Evolutionary conservation across 2,113 vertebrate genomes (phyloP), one percentile per base, ranked within the genome.

Genomic region (Junco hyemalis): DNA sequence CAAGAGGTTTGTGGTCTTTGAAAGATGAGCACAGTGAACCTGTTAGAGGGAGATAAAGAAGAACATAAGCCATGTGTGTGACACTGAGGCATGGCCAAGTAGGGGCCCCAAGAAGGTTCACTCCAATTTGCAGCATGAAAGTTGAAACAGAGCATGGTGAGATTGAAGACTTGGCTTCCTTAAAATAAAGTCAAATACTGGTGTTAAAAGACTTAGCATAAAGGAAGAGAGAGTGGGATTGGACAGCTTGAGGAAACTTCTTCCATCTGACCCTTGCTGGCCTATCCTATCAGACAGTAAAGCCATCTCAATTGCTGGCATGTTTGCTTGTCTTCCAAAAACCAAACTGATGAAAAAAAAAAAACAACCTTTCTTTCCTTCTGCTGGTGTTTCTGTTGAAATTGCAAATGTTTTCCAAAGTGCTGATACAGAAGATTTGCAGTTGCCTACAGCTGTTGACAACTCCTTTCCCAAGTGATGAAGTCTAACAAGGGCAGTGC

Each of bases 321-420:
- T 47, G 82, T 53, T 83, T 61, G 21, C 40, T 81, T 65, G 23
- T 89, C 91, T 93, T 94, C 96, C 93, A 73, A 70, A 86, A 88
- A 69, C 48, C 74, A 82, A 57, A 45, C 20, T 6, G 7, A 61
- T 26, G 28, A 73, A 69, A 74, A 56, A 28, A 76, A 54, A 12
- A 80, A 80, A 97, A 82, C 44, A 13, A 6, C 69, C 76, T 91
- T 89, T 33, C 61, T 85, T 87, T 81, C 42, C 57, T 61, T 26
- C 87, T 95, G 50, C 88, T 82, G 63, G 33, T 80, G 53, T 56
- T 94, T 88, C 88, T 96, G 90, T 74, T 71, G 82, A 95, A 84
- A 95, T 50, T 44, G 53, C 79, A 86, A 91, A 94, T 92, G 22
- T 80, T 97, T 95, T 56, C 8, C 12, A 47, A 96, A 94, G 76